Percentiles rank a stretch among this genome's conserved stretches.
phyloP scores from a whole-genome alignment of 2,797 vertebrate genomes.

The Crenichthys baileyi region DNA sequence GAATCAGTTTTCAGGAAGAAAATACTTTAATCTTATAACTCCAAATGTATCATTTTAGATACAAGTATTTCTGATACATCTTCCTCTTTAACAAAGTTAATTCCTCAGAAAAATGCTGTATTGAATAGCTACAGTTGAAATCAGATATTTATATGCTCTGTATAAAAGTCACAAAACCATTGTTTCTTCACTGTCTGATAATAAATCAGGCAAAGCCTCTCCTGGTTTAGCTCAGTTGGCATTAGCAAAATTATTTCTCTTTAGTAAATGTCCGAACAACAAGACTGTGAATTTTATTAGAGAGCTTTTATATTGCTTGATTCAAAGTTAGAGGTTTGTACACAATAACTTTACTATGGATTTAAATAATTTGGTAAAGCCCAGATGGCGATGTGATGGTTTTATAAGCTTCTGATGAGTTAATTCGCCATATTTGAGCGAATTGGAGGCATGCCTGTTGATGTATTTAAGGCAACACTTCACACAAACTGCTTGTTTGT shows the following conservation, averaged over 20 bases:
- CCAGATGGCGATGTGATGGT: not conserved
- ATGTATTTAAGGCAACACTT: not conserved
- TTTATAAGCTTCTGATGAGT: not conserved
- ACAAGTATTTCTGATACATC: not conserved
- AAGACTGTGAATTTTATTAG: no score
- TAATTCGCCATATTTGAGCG: not conserved
- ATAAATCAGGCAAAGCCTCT: no score
- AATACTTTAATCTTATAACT: constrained; percentile 26
- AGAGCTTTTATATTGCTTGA: no score
- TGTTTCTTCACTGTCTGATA: not conserved
- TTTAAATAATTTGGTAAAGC: not conserved
- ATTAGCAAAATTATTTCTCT: no score
- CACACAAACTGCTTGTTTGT: not conserved
- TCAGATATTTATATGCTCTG: not conserved
- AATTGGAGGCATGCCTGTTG: not conserved
- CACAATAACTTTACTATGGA: not conserved
- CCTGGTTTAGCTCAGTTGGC: no score
- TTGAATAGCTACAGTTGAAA: not conserved
- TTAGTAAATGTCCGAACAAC: no score
- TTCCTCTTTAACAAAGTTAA: not conserved
- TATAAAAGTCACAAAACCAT: no score
- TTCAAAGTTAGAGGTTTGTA: no score
- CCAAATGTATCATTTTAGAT: constrained; percentile 3
- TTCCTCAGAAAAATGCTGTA: not conserved
- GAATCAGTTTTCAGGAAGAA: constrained; percentile 39